phyloP scores from a whole-genome alignment of 2,113 vertebrate species.

The Cheilinus undulatus region DNA sequence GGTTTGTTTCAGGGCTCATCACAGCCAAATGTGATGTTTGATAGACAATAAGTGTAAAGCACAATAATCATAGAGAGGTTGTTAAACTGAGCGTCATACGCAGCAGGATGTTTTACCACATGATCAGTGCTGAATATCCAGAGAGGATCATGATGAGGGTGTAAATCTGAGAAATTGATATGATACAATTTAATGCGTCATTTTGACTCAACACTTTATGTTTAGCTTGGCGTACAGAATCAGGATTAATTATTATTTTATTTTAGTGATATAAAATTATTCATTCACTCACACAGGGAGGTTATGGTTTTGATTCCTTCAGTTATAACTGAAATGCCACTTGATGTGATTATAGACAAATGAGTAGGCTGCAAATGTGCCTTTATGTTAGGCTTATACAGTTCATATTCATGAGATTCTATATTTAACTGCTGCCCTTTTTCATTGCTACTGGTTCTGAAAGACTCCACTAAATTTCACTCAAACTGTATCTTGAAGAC shows the following conservation, averaged over 20 bases:
- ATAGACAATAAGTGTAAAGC: slow-evolving; percentile 51
- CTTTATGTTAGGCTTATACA: too few relatives aligned
- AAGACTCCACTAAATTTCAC: neutral
- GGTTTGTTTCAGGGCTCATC: slow-evolving; percentile 54
- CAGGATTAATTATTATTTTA: neutral
- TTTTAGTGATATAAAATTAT: neutral
- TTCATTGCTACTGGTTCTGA: neutral
- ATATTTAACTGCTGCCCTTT: too few relatives aligned
- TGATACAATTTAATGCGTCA: neutral
- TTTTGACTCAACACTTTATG: neutral
- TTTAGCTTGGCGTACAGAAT: slow-evolving; percentile 2
- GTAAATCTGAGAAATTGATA: slow-evolving; percentile 7
- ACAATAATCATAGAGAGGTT: slow-evolving; percentile 43
- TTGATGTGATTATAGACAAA: neutral
- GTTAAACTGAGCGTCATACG: slow-evolving; percentile 21
- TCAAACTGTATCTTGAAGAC: neutral
- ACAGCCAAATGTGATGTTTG: slow-evolving; percentile 51
- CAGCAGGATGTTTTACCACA: neutral
- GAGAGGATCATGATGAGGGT: slow-evolving; percentile 10
- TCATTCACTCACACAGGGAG: neutral
- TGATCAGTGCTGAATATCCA: neutral
- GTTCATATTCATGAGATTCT: too few relatives aligned
- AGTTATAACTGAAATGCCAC: neutral
- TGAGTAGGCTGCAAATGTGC: too few relatives aligned
- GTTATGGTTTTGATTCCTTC: neutral